phyloP scores from a whole-genome alignment of 2,797 vertebrate genomes.

The Mormyrops attenuatus region DNA sequence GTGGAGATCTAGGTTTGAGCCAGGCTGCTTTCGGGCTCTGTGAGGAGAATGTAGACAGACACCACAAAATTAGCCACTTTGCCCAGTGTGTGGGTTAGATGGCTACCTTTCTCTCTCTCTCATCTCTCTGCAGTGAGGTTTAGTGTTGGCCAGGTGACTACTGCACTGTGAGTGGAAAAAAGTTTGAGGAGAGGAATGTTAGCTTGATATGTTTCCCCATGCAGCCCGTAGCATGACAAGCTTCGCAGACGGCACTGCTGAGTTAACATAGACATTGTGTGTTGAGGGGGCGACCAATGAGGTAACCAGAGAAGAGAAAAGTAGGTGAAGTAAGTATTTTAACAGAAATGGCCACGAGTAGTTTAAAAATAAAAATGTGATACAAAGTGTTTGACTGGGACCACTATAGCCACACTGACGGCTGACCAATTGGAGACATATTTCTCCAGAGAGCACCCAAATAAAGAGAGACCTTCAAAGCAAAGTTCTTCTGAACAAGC shows the following conservation, averaged over 20 bases:
- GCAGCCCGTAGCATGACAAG: neutral
- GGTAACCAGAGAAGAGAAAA: neutral
- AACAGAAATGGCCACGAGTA: neutral
- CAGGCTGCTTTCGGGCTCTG: neutral
- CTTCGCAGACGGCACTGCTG: neutral
- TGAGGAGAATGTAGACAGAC: neutral
- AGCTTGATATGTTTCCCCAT: neutral
- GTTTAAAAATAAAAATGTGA: conserved; percentile 7
- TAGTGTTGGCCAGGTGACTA: neutral
- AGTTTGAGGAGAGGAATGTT: neutral
- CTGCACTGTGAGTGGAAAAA: neutral
- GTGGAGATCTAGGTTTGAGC: neutral
- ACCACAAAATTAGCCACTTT: neutral
- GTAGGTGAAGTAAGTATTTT: conserved; percentile 1
- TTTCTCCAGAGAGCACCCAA: neutral
- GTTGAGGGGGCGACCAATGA: neutral
- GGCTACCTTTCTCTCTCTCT: neutral
- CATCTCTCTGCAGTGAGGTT: neutral
- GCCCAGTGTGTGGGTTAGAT: neutral
- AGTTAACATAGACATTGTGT: neutral
- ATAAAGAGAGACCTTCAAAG: neutral
- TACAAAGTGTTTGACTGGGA: neutral
- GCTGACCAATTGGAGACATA: neutral
- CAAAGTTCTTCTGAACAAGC: neutral
- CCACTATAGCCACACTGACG: neutral